A percentile compares a stretch with the other conserved stretches of the same genome.
Evolutionary conservation across 2,797 vertebrate species (phyloP).

Genomic region (Schizopygopsis malacanthus): DNA sequence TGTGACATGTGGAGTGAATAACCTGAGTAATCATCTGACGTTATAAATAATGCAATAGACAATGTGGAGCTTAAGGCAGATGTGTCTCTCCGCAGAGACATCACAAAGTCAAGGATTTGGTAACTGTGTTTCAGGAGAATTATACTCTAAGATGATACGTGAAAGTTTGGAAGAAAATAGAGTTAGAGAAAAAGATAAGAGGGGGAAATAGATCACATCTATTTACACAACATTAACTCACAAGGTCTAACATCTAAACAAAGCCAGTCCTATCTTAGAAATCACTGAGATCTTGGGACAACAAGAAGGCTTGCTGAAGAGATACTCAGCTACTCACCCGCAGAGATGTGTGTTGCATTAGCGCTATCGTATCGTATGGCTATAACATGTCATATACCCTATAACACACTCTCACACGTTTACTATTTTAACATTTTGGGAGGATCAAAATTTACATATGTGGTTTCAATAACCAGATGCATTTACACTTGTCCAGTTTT

Average conservation of each 20-base stretch:
- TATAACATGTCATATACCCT: neutral
- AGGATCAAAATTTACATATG: too few relatives aligned
- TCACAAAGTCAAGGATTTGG: slow-evolving; percentile 38
- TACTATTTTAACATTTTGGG: too few relatives aligned
- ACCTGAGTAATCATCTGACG: slow-evolving; percentile 28
- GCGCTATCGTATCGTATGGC: neutral
- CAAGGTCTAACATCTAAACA: neutral
- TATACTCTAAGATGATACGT: slow-evolving; percentile 28
- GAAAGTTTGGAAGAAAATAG: neutral
- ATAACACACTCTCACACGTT: too few relatives aligned
- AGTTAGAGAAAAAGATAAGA: neutral
- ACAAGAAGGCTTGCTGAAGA: neutral
- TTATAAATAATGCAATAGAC: slow-evolving; percentile 57
- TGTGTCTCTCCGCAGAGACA: slow-evolving; percentile 23
- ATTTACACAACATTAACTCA: slow-evolving; percentile 43
- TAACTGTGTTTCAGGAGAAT: slow-evolving; percentile 32
- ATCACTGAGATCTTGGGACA: neutral
- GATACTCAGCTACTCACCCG: neutral
- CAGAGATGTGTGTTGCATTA: neutral
- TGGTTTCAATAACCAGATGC: neutral
- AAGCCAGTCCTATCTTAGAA: slow-evolving; percentile 7
- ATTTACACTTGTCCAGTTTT: neutral
- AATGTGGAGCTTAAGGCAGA: slow-evolving; percentile 31
- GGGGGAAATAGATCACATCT: slow-evolving; percentile 16
- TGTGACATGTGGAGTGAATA: slow-evolving; percentile 36